phyloP scores from a whole-genome alignment of 2,113 vertebrate genomes.

The Loxodonta africana region DNA sequence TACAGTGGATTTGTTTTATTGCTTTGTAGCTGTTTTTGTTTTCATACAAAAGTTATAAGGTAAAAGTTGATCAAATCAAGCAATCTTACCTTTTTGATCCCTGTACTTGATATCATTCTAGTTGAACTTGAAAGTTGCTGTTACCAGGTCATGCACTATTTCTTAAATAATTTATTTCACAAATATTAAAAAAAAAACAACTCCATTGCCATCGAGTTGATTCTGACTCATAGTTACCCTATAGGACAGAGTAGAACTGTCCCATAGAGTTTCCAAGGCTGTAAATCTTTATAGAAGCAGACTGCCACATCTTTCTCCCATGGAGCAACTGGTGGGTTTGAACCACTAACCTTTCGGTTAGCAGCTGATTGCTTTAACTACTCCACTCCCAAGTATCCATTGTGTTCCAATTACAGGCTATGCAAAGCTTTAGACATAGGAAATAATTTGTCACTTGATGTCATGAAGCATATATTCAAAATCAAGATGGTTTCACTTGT shows the following conservation, averaged over 20 bases:
- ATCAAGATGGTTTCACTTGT: not conserved
- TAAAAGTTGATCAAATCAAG: conserved; percentile 13
- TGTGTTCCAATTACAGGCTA: not conserved
- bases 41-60: not conserved
- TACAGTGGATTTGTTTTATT: not conserved
- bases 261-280: no score
- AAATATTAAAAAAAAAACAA: not conserved
- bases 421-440: not conserved
- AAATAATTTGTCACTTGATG: not conserved
- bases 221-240: no score
- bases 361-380: no score
- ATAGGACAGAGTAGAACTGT: no score
- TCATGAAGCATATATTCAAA: not conserved
- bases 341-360: no score
- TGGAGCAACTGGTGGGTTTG: no score
- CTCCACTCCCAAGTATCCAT: no score
- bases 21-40: not conserved
- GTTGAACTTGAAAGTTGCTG: conserved; percentile 37
- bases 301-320: no score
- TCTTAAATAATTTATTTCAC: not conserved
- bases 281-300: no score
- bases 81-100: not conserved
- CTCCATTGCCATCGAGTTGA: no score
- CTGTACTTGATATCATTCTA: not conserved
- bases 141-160: not conserved